Conservation (phyloP, 1,140 invertebrate genomes). For the Drosophila malerkotliana region DNA sequence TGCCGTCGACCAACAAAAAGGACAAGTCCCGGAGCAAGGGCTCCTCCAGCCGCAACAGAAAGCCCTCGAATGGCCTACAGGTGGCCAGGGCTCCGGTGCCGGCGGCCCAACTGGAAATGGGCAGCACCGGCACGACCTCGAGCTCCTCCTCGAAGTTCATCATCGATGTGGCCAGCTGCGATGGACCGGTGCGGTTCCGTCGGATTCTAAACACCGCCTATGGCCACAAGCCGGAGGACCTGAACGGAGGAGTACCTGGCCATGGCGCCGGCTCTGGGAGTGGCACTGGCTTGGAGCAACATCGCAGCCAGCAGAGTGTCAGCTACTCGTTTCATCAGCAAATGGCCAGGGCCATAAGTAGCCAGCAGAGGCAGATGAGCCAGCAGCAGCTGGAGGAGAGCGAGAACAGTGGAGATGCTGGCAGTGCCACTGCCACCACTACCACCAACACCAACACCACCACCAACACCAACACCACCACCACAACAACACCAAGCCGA, state of each 20-base stretch:
- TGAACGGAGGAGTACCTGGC: slow-evolving; percentile 50
- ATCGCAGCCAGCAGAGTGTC: slow-evolving; percentile 79
- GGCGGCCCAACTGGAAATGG: slow-evolving; percentile 55
- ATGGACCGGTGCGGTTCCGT: slow-evolving; percentile 93
- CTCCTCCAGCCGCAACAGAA: neutral
- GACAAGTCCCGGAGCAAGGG: neutral
- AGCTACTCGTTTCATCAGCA: slow-evolving; percentile 83
- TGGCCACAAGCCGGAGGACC: slow-evolving; percentile 82
- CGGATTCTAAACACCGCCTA: slow-evolving; percentile 91
- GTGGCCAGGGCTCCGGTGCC: slow-evolving; percentile 63
- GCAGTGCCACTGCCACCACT: neutral
- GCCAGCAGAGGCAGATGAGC: slow-evolving; percentile 67
- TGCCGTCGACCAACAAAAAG: neutral
- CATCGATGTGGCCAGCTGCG: slow-evolving; percentile 93
- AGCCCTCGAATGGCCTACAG: slow-evolving; percentile 44
- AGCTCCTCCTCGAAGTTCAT: slow-evolving; percentile 85
- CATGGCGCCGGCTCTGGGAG: neutral
- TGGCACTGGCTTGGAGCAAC: slow-evolving; percentile 14
- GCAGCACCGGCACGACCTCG: slow-evolving; percentile 7
- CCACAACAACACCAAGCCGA: neutral
- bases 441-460: no score
- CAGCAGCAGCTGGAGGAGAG: slow-evolving; percentile 76
- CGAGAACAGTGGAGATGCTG: slow-evolving; percentile 62
- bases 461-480: no score
- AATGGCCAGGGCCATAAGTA: slow-evolving; percentile 81